phyloP scores from a whole-genome alignment of 2,888 invertebrate genomes.

The Nomada lathburiana region DNA sequence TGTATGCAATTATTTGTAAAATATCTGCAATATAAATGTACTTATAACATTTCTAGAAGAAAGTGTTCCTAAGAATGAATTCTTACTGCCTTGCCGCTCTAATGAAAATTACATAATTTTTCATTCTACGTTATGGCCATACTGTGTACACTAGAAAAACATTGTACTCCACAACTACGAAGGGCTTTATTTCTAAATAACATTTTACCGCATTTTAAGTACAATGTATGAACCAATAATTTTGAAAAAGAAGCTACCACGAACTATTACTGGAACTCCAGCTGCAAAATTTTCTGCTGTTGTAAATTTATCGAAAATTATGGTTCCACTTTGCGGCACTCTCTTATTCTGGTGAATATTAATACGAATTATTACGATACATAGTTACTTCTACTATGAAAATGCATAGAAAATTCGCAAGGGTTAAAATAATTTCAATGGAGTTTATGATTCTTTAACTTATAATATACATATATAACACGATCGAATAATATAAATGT shows the following conservation, averaged over 20 bases:
- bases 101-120: too few relatives aligned
- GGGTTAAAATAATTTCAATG: not conserved
- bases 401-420: not conserved
- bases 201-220: not conserved
- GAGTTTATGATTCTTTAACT: not conserved
- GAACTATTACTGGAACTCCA: slow-evolving; percentile 1
- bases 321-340: accelerated
- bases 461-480: not conserved
- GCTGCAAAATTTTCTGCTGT: not conserved
- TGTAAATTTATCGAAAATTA: not conserved
- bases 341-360: slow-evolving; percentile 7
- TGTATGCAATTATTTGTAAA: too few relatives aligned
- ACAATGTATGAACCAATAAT: slow-evolving; percentile 43
- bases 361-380: not conserved
- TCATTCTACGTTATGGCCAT: too few relatives aligned
- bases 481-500: not conserved
- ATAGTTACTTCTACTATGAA: not conserved
- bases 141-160: not conserved
- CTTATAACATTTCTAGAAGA: too few relatives aligned
- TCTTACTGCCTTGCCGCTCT: too few relatives aligned
- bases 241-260: not conserved
- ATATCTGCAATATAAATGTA: too few relatives aligned
- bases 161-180: not conserved
- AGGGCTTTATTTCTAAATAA: not conserved
- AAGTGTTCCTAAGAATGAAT: too few relatives aligned